Base-by-base conservation (phyloP, 1,140 invertebrate species). In the Centruroides sculpturatus region DNA sequence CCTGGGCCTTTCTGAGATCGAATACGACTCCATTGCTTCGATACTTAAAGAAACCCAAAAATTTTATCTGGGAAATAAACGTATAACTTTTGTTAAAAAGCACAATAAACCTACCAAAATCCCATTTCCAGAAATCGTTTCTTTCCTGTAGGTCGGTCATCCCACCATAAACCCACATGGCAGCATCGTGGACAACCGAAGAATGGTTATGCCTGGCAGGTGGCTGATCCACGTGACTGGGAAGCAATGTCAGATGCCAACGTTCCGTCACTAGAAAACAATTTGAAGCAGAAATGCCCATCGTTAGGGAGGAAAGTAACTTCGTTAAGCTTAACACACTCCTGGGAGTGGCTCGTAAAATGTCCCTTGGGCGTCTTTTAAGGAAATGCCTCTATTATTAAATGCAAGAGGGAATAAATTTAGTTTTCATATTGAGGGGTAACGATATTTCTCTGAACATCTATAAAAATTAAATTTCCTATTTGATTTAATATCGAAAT, bases 101-200 rank as follows among this genome's bases (percentile, higher is more conserved):
- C 13, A 36, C 41, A 46, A 35, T 10, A 47, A 12, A 12, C 48
- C 71, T 68, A 81, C 80, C 69, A 59, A 80, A 83, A 73, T 89
- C 85, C 79, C 84, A 92, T 69, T 81, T 80, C 90, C 89, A 93
- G 51, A 91, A 83, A 73, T 94, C 89, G 62, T 78, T 79, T 66
- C 85, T 80, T 64, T 85, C 84, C 60, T 86, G 81, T 3, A 93
- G 78, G 75, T 92, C 87, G 55, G 83, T 87, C 85, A 89, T 89
- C 1, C 91, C 91, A 5, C 88, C 91, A 72, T 88, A 91, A 69
- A 93, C 79, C 81, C 87, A 92, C 80, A 93, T 87, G 0, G 81
- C 78, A 55, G 82, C 79, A 53, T 82, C 85, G 69, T 89, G 83
- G 12, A 91, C 74, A 8, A 91, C 83, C 1, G 87, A 86, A 0